Evolutionary conservation across 2,888 invertebrate species (phyloP).

Genomic region (Griposia aprilina): DNA sequence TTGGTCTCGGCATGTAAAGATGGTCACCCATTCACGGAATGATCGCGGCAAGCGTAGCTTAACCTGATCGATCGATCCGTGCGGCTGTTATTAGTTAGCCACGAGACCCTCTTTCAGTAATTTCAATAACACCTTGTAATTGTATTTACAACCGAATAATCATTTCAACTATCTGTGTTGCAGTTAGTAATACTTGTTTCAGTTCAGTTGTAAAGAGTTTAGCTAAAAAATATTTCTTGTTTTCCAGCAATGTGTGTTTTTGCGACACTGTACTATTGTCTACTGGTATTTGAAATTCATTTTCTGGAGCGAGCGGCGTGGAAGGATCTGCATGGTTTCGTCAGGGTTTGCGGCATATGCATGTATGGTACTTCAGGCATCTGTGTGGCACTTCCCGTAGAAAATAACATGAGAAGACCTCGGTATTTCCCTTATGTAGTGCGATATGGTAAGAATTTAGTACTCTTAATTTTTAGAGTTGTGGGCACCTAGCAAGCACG

Average conservation of each 20-base stretch:
- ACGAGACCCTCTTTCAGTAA: background rate
- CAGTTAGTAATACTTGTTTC: background rate
- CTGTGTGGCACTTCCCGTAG: slow-evolving; percentile 44
- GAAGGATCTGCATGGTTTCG: slow-evolving; percentile 44
- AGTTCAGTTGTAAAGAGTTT: no score
- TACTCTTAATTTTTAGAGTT: background rate
- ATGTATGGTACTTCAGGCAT: slow-evolving; percentile 41
- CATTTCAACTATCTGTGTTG: background rate
- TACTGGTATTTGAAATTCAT: slow-evolving; percentile 10
- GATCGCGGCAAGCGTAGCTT: background rate
- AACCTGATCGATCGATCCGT: background rate
- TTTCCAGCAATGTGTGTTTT: slow-evolving; percentile 62
- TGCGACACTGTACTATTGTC: slow-evolving; percentile 58
- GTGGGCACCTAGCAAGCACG: background rate
- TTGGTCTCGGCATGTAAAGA: background rate
- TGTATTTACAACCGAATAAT: background rate
- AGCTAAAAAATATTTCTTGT: background rate
- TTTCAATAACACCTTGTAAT: background rate
- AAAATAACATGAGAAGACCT: slow-evolving; percentile 54
- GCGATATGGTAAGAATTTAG: slow-evolving; percentile 29
- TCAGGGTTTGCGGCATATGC: slow-evolving; percentile 32
- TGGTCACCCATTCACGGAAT: background rate
- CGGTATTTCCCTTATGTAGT: slow-evolving; percentile 22
- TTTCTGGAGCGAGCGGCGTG: slow-evolving; percentile 33
- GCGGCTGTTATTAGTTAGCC: background rate